phyloP scores from a whole-genome alignment of 2,113 vertebrate genomes.

The Theristicus caerulescens region DNA sequence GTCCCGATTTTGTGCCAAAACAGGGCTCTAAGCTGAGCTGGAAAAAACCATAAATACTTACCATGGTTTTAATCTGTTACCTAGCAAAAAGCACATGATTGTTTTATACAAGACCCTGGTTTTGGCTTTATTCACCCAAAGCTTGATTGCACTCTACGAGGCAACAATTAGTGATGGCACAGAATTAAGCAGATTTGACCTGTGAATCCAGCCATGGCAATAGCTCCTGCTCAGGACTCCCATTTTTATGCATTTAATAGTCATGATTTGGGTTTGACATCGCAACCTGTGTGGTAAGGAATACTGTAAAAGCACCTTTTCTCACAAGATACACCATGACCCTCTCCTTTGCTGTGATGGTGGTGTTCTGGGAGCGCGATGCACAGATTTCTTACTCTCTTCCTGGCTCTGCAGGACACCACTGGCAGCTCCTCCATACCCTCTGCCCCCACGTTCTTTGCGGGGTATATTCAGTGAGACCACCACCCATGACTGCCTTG shows the following conservation, averaged over 20 bases:
- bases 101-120: neutral
- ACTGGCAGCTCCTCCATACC: neutral
- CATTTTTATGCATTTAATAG: neutral
- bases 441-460: neutral
- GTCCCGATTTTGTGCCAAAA: neutral
- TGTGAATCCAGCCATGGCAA: neutral
- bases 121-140: neutral
- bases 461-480: neutral
- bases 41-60: neutral
- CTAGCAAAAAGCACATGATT: neutral
- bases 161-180: neutral
- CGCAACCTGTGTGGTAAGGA: neutral
- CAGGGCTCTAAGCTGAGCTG: neutral
- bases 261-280: neutral
- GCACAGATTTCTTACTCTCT: neutral
- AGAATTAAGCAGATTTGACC: neutral
- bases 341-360: neutral
- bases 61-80: neutral
- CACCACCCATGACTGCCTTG: neutral
- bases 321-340: neutral
- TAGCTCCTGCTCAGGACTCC: neutral
- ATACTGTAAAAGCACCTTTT: neutral
- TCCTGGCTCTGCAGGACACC: neutral
- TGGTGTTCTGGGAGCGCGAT: neutral
- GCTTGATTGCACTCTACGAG: neutral